Percentiles rank a stretch among this genome's conserved stretches.
Evolutionary conservation across 2,888 invertebrate species (phyloP).

Genomic region (Osedax frankpressi): DNA sequence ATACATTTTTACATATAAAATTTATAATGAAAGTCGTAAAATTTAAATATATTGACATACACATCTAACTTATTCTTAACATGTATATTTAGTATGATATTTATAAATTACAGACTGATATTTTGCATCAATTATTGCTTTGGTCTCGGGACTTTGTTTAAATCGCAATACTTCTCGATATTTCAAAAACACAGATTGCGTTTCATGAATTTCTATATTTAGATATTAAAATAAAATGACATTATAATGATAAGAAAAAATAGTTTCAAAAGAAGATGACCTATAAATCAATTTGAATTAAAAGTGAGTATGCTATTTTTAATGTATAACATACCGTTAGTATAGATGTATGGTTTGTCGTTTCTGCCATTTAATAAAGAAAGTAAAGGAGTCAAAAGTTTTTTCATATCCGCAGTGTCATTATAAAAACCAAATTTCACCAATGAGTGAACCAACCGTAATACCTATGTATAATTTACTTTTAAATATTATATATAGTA

Average conservation of each 20-base stretch:
- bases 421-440: conserved; percentile 42
- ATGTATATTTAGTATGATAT: neutral
- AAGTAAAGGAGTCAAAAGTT: conserved; percentile 38
- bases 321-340: conserved; percentile 6
- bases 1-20: neutral
- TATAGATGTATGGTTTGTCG: conserved; percentile 37
- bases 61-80: too few species aligned
- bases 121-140: conserved; percentile 26
- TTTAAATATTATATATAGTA: neutral
- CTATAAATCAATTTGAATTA: neutral
- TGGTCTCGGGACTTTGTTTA: conserved; percentile 19
- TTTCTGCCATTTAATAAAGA: conserved; percentile 42
- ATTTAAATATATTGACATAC: neutral
- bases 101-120: conserved; percentile 21
- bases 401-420: conserved; percentile 37
- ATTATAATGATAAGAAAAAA: neutral
- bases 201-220: neutral
- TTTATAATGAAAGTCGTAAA: neutral
- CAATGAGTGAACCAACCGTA: conserved; percentile 39
- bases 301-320: neutral
- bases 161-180: conserved; percentile 10
- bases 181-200: neutral
- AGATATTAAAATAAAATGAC: neutral
- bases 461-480: conserved; percentile 30
- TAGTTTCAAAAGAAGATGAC: neutral